Evolutionary conservation across 92 coral and sea anemone genomes (phyloP), one percentile per base, ranked within the genome.

Genomic region (Actinostola sp.): DNA sequence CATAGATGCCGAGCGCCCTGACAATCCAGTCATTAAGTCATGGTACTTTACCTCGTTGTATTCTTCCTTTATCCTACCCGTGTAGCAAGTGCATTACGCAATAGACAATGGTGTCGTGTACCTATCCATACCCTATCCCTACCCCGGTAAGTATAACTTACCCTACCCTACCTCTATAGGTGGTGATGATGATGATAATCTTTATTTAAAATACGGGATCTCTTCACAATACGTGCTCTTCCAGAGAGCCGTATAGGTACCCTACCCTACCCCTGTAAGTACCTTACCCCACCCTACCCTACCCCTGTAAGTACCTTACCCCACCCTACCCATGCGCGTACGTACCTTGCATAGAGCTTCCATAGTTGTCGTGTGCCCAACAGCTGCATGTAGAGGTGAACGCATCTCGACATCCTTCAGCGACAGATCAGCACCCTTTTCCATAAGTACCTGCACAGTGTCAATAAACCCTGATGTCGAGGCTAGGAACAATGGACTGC

Each of bases 321-420:
- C n/a, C n/a, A 5, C 57, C 57, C 46, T 13, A 14, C 42, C 33
- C 66, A 1, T 16, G 23, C 66, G 7, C 26, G 36, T 60, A 23
- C 30, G 31, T 57, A 90, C 97, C 92, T 86, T 87, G 24, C 90
- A 50, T 20, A 90, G 71, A 33, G 70, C 83, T 30, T 90, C 97
- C 87, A 84, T 80, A 0, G 92, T 88, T 26, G 63, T 43, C 10
- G 68, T 41, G 53, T 90, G 80, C 19, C 92, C 92, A 16, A 85
- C 86, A 5, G 97, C 97, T 4, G 88, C 97, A 55, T 90, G 97
- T 10, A 90, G 45, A 1, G 92, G 75, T 17, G 97, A 90, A 49
- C 90, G 79, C 72, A 72, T 62, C 71, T 90, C 96, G 19, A 78
- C 59, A 52, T 93, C 96, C 70, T 87, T 84, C 21, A 88, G 67